Evolutionary conservation across 37 sponge, comb jelly and placozoan genomes (phyloP).

Genomic region (Chondrosia reniformis): DNA sequence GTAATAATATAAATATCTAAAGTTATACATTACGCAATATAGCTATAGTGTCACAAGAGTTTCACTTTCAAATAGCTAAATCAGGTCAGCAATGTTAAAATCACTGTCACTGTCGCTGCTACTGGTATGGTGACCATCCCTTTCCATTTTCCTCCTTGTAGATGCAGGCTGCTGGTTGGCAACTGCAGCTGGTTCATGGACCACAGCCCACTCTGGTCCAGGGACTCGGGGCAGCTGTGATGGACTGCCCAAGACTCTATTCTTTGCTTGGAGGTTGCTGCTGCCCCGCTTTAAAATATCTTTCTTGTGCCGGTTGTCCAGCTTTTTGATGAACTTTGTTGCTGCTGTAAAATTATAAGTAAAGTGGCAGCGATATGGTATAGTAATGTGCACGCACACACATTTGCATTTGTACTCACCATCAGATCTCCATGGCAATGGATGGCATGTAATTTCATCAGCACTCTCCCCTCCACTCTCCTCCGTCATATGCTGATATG

Average conservation of each 20-base stretch:
- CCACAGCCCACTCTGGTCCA: neutral
- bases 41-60: too few relatives aligned
- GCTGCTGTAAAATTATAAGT: neutral
- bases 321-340: neutral
- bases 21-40: too few relatives aligned
- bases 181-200: neutral
- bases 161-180: too few relatives aligned
- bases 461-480: slow-evolving; percentile 8
- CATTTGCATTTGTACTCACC: neutral
- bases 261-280: neutral
- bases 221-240: neutral
- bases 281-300: neutral
- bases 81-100: slow-evolving; percentile 2
- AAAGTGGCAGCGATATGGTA: too few relatives aligned
- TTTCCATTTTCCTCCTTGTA: too few relatives aligned
- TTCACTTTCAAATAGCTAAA: too few relatives aligned
- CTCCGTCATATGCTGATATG: slow-evolving; percentile 11
- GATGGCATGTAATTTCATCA: slow-evolving; percentile 7
- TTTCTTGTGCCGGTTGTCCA: neutral
- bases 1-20: too few relatives aligned
- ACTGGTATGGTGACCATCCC: slow-evolving; percentile 3
- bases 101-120: slow-evolving; percentile 1
- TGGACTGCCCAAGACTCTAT: neutral
- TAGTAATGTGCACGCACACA: too few relatives aligned
- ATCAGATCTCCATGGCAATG: slow-evolving; percentile 15